These are phyloP conservation scores for Drosophila bocki DNA, from an alignment of 1,140 invertebrate genomes.

Conservation along the genomic window DNA sequence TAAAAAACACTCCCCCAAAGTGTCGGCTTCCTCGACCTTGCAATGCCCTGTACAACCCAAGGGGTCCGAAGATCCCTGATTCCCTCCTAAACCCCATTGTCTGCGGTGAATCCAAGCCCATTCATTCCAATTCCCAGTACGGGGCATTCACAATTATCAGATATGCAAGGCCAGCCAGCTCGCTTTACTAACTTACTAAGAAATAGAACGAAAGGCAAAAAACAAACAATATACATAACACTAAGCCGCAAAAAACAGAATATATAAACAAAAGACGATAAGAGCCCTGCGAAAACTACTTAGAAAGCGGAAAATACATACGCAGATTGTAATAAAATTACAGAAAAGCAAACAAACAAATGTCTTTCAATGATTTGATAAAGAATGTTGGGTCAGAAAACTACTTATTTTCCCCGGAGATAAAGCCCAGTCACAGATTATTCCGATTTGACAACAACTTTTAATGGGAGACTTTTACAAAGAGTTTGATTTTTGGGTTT, in stretches of 20 bases:
- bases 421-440: neutral
- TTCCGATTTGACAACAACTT: neutral
- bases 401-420: conserved; percentile 8
- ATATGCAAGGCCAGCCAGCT: conserved; percentile 33
- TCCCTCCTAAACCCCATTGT: neutral
- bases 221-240: conserved; percentile 30
- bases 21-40: conserved; percentile 30
- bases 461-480: neutral
- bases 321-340: conserved; percentile 78
- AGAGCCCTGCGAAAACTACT: conserved; percentile 58
- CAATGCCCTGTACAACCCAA: conserved; percentile 10
- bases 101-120: conserved; percentile 25
- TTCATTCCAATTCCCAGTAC: conserved; percentile 15
- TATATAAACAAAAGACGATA: conserved; percentile 51
- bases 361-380: conserved; percentile 43
- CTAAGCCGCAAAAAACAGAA: conserved; percentile 53
- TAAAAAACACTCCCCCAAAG: neutral
- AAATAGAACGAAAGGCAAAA: conserved; percentile 20
- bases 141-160: conserved; percentile 22
- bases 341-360: conserved; percentile 69
- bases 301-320: conserved; percentile 62
- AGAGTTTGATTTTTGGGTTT: neutral
- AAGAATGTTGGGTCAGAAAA: conserved; percentile 2
- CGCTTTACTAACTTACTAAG: conserved; percentile 43
- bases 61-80: neutral